Conservation (phyloP, 2,888 invertebrate genomes). For the Dryobota labecula region DNA sequence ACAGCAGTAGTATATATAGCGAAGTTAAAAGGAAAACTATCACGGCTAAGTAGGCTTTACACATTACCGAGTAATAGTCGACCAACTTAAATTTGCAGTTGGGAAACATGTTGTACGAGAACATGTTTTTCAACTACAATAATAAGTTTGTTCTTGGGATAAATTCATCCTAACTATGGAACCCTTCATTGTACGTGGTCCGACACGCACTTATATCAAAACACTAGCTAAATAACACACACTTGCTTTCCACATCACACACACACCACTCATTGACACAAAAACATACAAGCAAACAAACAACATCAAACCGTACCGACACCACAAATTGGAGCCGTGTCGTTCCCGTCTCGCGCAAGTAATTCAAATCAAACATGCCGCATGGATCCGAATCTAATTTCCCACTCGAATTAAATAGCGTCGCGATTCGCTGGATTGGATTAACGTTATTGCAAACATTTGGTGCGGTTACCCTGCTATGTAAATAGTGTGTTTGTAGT, state of each 20-base stretch:
- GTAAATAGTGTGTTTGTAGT: conserved; percentile 61
- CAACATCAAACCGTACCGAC: conserved; percentile 54
- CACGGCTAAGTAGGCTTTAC: too few species aligned
- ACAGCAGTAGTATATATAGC: too few species aligned
- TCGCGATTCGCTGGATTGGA: conserved; percentile 79
- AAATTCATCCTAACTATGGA: too few species aligned
- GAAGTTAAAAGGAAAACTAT: too few species aligned
- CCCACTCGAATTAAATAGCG: conserved; percentile 81
- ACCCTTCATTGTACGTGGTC: too few species aligned
- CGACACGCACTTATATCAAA: too few species aligned
- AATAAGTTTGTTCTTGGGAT: too few species aligned
- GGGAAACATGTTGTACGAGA: too few species aligned
- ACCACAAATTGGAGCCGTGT: conserved; percentile 67
- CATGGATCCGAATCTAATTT: conserved; percentile 83
- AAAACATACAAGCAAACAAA: conserved; percentile 50
- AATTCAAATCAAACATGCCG: conserved; percentile 84
- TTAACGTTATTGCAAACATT: conserved; percentile 78
- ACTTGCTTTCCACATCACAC: background rate
- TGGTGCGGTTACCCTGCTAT: conserved; percentile 65
- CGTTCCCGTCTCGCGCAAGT: conserved; percentile 67
- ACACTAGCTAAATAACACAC: background rate
- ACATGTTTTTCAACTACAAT: too few species aligned
- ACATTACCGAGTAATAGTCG: too few species aligned
- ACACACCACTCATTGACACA: conserved; percentile 8
- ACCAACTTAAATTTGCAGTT: too few species aligned